Conservation (phyloP, 2,113 vertebrate genomes). For the Deroptyus accipitrinus region DNA sequence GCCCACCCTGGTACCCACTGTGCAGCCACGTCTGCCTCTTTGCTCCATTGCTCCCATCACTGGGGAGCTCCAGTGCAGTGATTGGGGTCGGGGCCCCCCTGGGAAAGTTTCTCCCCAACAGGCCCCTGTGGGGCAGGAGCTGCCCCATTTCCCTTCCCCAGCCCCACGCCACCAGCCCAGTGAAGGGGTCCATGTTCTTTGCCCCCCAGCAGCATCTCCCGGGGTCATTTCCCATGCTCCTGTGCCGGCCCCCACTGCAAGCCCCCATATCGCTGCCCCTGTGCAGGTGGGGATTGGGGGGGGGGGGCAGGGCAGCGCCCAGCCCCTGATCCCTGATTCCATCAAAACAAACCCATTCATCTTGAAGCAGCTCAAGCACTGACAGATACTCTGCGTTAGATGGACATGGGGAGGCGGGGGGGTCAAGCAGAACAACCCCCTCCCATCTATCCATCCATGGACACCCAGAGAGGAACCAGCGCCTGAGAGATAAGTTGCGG, state of each 20-base stretch:
- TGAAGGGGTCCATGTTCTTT: not conserved
- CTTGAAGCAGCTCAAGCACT: slow-evolving; percentile 48
- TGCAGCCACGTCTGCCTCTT: not conserved
- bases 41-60: not conserved
- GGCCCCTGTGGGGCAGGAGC: not conserved
- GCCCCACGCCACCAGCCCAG: accelerated
- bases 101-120: not conserved
- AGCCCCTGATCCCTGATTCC: slow-evolving; percentile 17
- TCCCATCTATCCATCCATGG: not conserved
- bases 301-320: slow-evolving; percentile 16
- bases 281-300: not conserved
- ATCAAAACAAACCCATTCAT: slow-evolving; percentile 60
- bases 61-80: not conserved
- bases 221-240: not conserved
- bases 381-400: slow-evolving; percentile 41
- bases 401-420: not conserved
- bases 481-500: not conserved
- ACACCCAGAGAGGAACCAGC: not conserved
- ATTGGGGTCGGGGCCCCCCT: accelerated
- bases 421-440: not conserved
- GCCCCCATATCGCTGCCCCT: not conserved
- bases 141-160: not conserved
- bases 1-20: not conserved
- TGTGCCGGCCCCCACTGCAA: not conserved
- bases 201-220: accelerated